These are phyloP conservation scores for Choloepus didactylus DNA, from an alignment of 2,797 vertebrate genomes.

Conservation along the genomic window DNA sequence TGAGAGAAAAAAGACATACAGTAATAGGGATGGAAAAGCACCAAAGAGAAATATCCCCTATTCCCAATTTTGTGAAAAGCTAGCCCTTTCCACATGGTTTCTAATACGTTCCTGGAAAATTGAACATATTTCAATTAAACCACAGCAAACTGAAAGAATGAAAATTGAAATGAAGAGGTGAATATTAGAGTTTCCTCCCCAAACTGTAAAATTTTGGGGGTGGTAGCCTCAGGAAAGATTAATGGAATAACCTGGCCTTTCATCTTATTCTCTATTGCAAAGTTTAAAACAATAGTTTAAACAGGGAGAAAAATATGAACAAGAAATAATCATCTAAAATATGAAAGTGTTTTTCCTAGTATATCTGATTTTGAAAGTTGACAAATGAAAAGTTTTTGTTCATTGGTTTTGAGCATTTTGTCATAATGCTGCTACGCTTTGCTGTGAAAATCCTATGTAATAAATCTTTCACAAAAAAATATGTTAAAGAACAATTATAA, in stretches of 20 bases:
- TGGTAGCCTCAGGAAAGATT: neutral
- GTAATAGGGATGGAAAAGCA: neutral
- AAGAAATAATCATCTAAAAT: neutral
- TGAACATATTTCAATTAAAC: constrained; percentile 40
- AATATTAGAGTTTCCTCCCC: neutral
- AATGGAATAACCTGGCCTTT: neutral
- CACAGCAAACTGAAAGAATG: neutral
- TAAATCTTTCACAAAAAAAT: constrained; percentile 79
- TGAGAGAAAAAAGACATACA: neutral
- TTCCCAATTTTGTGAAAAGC: neutral
- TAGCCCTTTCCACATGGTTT: neutral
- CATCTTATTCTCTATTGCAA: neutral
- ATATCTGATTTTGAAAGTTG: constrained; percentile 36
- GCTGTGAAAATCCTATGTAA: constrained; percentile 51
- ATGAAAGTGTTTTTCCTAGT: neutral
- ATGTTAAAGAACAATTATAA: constrained; percentile 77
- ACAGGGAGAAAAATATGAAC: neutral
- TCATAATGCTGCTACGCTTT: constrained; percentile 5
- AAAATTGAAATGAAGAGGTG: constrained; percentile 30
- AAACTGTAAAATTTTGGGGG: neutral
- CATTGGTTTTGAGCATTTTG: constrained; percentile 35
- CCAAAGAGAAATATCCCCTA: neutral
- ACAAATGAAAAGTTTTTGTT: constrained; percentile 52
- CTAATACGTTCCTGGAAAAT: neutral
- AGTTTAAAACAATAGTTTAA: constrained; percentile 41